Percentiles rank a stretch among this genome's conserved stretches.
Evolutionary conservation across 2,797 vertebrate genomes (phyloP).

Genomic region (Lacerta bilineata): DNA sequence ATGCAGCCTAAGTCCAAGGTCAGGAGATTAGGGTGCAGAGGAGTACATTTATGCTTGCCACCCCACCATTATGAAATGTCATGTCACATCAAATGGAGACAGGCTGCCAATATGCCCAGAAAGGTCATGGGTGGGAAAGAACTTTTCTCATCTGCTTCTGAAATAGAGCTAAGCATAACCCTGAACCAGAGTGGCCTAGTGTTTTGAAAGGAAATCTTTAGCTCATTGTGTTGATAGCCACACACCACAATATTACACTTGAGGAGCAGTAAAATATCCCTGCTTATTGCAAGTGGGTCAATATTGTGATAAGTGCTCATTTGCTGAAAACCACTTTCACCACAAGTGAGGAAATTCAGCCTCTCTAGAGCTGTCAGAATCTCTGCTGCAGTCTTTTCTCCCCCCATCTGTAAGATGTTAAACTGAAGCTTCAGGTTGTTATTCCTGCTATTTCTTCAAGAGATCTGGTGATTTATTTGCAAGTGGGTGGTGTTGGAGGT

Average conservation of each 20-base stretch:
- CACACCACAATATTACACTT: conserved; percentile 50
- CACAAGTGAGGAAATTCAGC: conserved; percentile 44
- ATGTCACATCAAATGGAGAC: not conserved
- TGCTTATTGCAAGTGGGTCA: conserved; percentile 55
- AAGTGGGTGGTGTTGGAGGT: conserved; percentile 41
- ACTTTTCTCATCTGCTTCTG: not conserved
- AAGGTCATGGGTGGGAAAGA: not conserved
- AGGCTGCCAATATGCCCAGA: not conserved
- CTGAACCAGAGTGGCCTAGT: conserved; percentile 1
- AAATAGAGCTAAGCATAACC: not conserved
- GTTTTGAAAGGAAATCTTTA: conserved; percentile 49
- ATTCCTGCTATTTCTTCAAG: conserved; percentile 18
- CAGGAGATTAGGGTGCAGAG: not conserved
- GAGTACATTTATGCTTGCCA: not conserved
- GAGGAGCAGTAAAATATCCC: conserved; percentile 50
- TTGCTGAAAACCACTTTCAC: conserved; percentile 53
- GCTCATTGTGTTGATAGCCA: conserved; percentile 46
- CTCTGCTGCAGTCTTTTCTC: conserved; percentile 9
- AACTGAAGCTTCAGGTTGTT: conserved; percentile 44
- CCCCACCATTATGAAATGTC: not conserved
- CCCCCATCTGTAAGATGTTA: conserved; percentile 45
- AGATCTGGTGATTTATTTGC: conserved; percentile 47
- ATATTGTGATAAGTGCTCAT: conserved; percentile 53
- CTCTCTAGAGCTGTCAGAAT: conserved; percentile 45
- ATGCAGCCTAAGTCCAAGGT: not conserved